phyloP scores from a whole-genome alignment of 92 coral and sea anemone species.

The Actinostola sp. region DNA sequence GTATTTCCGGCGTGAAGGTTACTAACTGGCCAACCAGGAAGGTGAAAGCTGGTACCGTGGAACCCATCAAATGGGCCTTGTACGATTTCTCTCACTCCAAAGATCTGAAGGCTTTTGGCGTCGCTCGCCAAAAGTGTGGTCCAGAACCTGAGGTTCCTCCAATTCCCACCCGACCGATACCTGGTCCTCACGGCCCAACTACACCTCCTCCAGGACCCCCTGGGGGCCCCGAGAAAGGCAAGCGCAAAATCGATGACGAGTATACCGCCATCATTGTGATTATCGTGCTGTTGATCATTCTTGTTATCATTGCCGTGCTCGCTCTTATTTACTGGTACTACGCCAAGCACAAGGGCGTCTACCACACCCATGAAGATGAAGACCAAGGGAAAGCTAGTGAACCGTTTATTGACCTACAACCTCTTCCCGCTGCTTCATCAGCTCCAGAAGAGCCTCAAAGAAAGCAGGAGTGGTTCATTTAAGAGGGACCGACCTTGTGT shows the following conservation, averaged over 20 bases:
- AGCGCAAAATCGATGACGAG: constrained; percentile 32
- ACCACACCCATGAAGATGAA: constrained; percentile 89
- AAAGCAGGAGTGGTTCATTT: constrained; percentile 90
- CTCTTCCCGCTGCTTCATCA: constrained; percentile 33
- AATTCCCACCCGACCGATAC: constrained; percentile 67
- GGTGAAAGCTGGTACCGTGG: constrained; percentile 33
- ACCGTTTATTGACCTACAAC: constrained; percentile 74
- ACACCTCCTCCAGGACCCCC: constrained; percentile 5
- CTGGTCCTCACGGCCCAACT: constrained; percentile 23
- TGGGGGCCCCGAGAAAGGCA: constrained; percentile 28
- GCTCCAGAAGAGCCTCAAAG: constrained; percentile 59
- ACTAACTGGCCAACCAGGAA: constrained; percentile 39
- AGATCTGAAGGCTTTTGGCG: constrained; percentile 14
- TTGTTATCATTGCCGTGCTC: constrained; percentile 61
- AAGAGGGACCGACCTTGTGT: too few relatives aligned
- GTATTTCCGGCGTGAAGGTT: constrained; percentile 83
- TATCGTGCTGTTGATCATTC: constrained; percentile 67
- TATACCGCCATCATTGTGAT: constrained; percentile 72
- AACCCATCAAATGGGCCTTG: constrained; percentile 65
- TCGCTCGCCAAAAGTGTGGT: constrained; percentile 63
- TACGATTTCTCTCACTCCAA: constrained; percentile 42
- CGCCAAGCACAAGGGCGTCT: constrained; percentile 90
- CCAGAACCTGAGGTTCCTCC: constrained; percentile 54
- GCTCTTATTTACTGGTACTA: constrained; percentile 84
- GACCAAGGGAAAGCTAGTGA: constrained; percentile 52